Base-by-base conservation (phyloP, 30 jellyfish, hydroid and myxozoan species). In the Cassiopea andromeda region DNA sequence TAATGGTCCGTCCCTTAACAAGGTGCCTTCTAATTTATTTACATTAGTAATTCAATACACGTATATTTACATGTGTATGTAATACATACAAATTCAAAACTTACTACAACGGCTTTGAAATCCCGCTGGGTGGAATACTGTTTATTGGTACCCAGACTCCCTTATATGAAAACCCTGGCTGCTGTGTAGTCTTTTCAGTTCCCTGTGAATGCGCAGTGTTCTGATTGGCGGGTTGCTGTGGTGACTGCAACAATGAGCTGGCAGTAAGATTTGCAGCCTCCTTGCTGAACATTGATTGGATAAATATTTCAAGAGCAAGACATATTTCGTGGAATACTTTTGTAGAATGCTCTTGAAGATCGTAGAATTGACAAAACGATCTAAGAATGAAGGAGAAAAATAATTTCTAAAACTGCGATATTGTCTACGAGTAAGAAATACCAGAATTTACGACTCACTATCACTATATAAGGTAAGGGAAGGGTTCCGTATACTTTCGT, bases 281-380 rank as follows among this genome's bases (percentile, higher is more conserved):
- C 15, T 84, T 92, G 86, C 91, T 82, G 84, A 96, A 96, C 93
- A 96, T 75, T n/a, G 99, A 96, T 69, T 87, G 93, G 68, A 92
- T 82, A 87, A 96, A 96, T 1, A 77, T 70, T 50, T 91, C 97
- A 60, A 96, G 84, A 1, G 98, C 98, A 73, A 87, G 94, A 87
- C 98, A 92, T 27, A 96, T 91, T 17, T 89, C 98, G 73, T 96
- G 95, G 85, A 96, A 96, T 46, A 96, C 94, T 85, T 96, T 96
- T 69, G 99, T 96, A 13, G 99, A 96, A 64, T 96, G 99, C 81
- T 96, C 97, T 85, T 96, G 99, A 82, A 96, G 84, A 64, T 96
- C 99, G 89, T 96, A 96, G 60, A 80, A 96, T 77, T 87, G 92
- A 70, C 99, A 96, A 76, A 96, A 92, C 1, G 99, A 96, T 73